Evolutionary conservation across 2,113 vertebrate genomes (phyloP).

Genomic region (Reinhardtius hippoglossoides): DNA sequence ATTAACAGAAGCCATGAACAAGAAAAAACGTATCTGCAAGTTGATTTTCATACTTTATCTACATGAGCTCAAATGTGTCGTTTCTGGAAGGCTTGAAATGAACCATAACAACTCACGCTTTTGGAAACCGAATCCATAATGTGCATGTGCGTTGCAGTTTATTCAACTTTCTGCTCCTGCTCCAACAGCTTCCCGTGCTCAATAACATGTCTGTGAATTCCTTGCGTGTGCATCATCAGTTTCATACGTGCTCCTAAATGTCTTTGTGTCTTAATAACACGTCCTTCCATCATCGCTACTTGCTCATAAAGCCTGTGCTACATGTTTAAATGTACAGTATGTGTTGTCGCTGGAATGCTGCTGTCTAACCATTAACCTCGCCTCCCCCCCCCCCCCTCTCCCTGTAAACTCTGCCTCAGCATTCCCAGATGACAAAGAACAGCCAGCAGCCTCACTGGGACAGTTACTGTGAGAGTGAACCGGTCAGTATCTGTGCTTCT

Average conservation of each 20-base stretch:
- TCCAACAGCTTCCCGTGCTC: conserved; percentile 1
- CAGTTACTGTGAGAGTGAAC: conserved; percentile 95
- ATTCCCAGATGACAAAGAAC: conserved; percentile 96
- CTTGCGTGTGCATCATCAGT: background rate
- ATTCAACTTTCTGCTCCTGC: background rate
- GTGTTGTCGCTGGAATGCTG: conserved; percentile 62
- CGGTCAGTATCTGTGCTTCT: conserved; percentile 89
- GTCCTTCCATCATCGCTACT: no score
- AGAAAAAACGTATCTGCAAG: no score
- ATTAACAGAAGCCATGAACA: no score
- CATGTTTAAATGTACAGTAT: conserved; percentile 29
- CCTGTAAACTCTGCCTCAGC: conserved; percentile 87
- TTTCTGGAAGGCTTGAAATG: background rate
- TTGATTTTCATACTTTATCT: no score
- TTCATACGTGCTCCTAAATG: background rate
- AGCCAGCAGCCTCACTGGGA: conserved; percentile 92
- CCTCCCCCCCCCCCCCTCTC: conserved; percentile 10
- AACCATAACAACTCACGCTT: background rate
- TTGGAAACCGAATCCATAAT: background rate
- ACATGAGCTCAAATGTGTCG: no score
- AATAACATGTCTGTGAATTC: background rate
- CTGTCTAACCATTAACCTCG: conserved; percentile 77
- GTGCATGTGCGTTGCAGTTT: background rate
- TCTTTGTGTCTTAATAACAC: conserved; percentile 5
- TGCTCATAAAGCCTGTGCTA: conserved; percentile 6